Evolutionary conservation across 2,888 invertebrate species (phyloP), one percentile per base, ranked within the genome.

Genomic region (Ganaspis brasiliensis): DNA sequence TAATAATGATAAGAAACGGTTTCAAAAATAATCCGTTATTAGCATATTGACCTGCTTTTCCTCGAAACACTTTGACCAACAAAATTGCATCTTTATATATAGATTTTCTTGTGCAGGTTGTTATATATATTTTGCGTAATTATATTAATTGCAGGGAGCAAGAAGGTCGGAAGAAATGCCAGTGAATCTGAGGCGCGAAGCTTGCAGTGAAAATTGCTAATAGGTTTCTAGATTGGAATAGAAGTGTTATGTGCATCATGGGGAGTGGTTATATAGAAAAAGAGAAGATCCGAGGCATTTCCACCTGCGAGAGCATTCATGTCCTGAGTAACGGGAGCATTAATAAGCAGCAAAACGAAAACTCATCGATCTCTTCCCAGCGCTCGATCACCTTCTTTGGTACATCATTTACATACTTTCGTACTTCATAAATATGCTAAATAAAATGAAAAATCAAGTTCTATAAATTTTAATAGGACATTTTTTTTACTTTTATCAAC

Each of bases 261-360:
- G 67, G 67, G 67, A 45, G 67, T 45, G 72, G 56, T 71, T 73
- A 52, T 73, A 67, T 19, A n/a, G n/a, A 71, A 49, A 78, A 77
- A 80, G 80, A 76, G 77, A 71, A 78, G 75, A 79, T 77, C 75
- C 76, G 74, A 74, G 74, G 19, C 59, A 76, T 77, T 82, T 82
- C 79, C 82, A 81, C 81, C 81, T 78, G 78, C 80, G 78, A 78
- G 76, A 79, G 75, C 80, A 82, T 80, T 78, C 76, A 78, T 74
- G 56, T 76, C 75, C 76, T 77, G 82, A 79, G 79, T 85, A 84
- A 84, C 85, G 85, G 84, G 80, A 80, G 81, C 78, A 79, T 83
- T 84, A 83, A 83, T 84, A 84, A 83, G 79, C 81, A 81, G 79
- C 82, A 81, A 82, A 82, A 83, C 76, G 82, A 80, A 83, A 81